Percentiles rank a stretch among this genome's conserved stretches.
Evolutionary conservation across 2,888 invertebrate genomes (phyloP).

Genomic region (Amblyjoppa proteus): DNA sequence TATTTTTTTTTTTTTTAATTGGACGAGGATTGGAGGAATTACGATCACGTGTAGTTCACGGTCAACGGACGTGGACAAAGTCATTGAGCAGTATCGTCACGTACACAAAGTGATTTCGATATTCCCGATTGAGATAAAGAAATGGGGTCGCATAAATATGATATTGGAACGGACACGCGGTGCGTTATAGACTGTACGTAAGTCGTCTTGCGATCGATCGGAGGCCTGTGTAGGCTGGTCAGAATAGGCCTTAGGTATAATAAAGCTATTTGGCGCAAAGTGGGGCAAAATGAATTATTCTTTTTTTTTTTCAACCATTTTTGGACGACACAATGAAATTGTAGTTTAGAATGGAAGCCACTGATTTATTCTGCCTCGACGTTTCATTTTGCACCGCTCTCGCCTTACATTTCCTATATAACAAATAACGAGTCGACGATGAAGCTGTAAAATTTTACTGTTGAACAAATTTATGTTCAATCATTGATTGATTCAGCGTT

Average conservation of each 20-base stretch:
- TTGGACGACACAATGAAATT: too few species aligned
- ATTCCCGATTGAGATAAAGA: constrained; percentile 18
- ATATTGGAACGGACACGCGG: constrained; percentile 41
- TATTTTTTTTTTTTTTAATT: background rate
- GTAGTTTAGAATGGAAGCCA: too few species aligned
- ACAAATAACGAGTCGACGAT: background rate
- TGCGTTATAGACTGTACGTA: constrained; percentile 29
- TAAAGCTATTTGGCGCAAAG: background rate
- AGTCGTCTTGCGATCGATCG: constrained; percentile 49
- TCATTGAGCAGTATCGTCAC: constrained; percentile 8
- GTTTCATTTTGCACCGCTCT: background rate
- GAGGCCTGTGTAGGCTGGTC: background rate
- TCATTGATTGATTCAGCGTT: too few species aligned
- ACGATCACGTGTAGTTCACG: constrained; percentile 18
- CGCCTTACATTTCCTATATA: background rate
- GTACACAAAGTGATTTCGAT: constrained; percentile 3
- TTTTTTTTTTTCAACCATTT: too few species aligned
- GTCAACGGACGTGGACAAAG: background rate
- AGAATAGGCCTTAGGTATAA: background rate
- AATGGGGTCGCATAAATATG: constrained; percentile 59
- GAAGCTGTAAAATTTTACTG: background rate
- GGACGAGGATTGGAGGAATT: background rate
- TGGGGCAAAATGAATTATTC: background rate
- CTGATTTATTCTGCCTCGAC: too few species aligned
- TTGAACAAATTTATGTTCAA: background rate